phyloP scores from a whole-genome alignment of 2,113 vertebrate genomes.

The Struthidea cinerea region DNA sequence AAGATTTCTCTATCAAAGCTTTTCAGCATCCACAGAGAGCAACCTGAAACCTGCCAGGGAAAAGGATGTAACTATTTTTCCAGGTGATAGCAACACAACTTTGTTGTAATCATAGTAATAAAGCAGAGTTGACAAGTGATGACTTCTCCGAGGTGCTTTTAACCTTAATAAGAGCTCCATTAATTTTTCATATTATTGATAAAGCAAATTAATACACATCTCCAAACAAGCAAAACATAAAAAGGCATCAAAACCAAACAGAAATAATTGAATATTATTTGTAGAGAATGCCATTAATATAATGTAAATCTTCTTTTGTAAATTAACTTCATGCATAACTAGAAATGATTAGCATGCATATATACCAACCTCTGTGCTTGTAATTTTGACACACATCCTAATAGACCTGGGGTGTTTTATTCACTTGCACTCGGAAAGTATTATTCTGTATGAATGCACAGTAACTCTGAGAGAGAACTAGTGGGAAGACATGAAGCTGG shows the following conservation, averaged over 20 bases:
- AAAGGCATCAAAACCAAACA: conserved; percentile 47
- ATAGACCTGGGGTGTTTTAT: conserved; percentile 13
- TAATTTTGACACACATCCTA: conserved; percentile 35
- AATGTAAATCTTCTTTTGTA: conserved; percentile 47
- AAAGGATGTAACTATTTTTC: conserved; percentile 10
- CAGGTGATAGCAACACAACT: neutral
- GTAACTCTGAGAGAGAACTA: neutral
- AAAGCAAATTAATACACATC: conserved; percentile 55
- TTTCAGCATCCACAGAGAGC: too few species aligned
- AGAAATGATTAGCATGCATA: conserved; percentile 41
- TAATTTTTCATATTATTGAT: conserved; percentile 64
- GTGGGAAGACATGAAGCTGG: neutral
- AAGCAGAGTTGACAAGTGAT: conserved; percentile 19
- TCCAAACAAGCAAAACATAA: conserved; percentile 44
- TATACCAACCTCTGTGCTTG: conserved; percentile 14
- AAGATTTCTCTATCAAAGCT: too few species aligned
- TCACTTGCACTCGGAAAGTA: neutral
- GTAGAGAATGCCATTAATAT: conserved; percentile 56
- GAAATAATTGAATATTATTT: conserved; percentile 60
- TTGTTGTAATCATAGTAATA: conserved; percentile 12
- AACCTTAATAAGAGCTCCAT: conserved; percentile 60
- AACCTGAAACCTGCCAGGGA: neutral
- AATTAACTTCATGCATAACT: conserved; percentile 65
- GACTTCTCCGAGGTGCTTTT: conserved; percentile 55
- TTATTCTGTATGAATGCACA: neutral